These are phyloP conservation scores for Sebastes alutus DNA, from an alignment of 2,797 vertebrate genomes.

Conservation along the genomic window DNA sequence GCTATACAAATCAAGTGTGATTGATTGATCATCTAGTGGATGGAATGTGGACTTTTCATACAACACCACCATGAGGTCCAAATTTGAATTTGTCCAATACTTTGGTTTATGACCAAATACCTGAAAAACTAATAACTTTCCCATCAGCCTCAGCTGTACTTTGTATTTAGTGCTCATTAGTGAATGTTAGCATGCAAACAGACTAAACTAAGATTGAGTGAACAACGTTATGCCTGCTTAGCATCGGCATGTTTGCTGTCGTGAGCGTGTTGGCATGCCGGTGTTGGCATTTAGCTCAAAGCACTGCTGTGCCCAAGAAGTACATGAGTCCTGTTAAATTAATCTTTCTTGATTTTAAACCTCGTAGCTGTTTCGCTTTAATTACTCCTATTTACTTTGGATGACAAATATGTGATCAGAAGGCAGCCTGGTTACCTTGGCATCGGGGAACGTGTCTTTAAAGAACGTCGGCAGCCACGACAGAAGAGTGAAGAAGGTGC, in stretches of 20 bases:
- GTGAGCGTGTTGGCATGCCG: not conserved
- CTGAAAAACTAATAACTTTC: too few relatives aligned
- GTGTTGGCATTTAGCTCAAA: not conserved
- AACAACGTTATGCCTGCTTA: not conserved
- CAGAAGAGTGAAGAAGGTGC: conserved; percentile 94
- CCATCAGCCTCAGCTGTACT: too few relatives aligned
- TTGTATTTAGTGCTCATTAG: too few relatives aligned
- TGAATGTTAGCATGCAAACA: not conserved
- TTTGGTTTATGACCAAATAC: too few relatives aligned
- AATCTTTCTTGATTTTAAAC: not conserved
- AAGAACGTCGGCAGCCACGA: conserved; percentile 99
- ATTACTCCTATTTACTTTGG: not conserved
- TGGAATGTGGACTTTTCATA: too few relatives aligned
- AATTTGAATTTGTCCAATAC: too few relatives aligned
- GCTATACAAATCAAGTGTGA: too few relatives aligned
- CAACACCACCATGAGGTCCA: not conserved
- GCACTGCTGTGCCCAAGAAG: not conserved
- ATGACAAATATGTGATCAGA: not conserved
- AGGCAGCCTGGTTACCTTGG: conserved; percentile 85
- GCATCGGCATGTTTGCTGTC: not conserved
- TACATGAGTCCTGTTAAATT: not conserved
- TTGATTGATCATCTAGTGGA: too few relatives aligned
- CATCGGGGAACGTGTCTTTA: conserved; percentile 91
- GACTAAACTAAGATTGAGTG: not conserved
- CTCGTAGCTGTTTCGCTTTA: not conserved